Evolutionary conservation across 2,888 invertebrate genomes (phyloP).

Genomic region (Clitarchus hookeri): DNA sequence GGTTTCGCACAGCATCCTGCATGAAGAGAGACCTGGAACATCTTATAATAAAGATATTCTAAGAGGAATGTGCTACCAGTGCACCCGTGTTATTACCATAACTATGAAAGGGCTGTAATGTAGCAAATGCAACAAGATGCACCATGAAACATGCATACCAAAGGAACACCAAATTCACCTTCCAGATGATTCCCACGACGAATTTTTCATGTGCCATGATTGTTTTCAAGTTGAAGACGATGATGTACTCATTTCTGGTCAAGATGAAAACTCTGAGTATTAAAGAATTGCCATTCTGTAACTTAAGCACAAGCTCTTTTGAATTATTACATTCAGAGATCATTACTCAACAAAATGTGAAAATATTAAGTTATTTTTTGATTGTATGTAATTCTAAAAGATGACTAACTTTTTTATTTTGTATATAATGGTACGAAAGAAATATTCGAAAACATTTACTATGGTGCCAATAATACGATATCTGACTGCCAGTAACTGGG

Average conservation of each 20-base stretch:
- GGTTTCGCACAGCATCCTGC: neutral
- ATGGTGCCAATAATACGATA: too few relatives aligned
- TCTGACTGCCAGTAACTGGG: too few relatives aligned
- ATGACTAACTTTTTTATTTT: neutral
- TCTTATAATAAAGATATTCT: too few relatives aligned
- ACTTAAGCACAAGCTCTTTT: neutral
- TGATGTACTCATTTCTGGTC: neutral
- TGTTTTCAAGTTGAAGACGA: too few relatives aligned
- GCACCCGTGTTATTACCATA: too few relatives aligned
- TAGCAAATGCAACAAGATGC: neutral
- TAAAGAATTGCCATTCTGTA: neutral
- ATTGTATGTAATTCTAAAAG: neutral
- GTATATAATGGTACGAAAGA: neutral
- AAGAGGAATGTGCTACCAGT: too few relatives aligned
- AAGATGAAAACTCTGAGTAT: neutral
- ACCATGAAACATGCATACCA: neutral
- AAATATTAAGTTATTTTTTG: neutral
- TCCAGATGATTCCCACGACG: constrained; percentile 21
- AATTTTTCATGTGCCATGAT: constrained; percentile 25
- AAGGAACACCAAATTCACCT: constrained; percentile 24
- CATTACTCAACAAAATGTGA: constrained; percentile 4
- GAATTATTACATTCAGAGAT: too few relatives aligned
- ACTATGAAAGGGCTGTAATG: too few relatives aligned
- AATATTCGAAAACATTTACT: neutral
- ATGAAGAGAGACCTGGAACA: neutral